A percentile compares a stretch with the other conserved stretches of the same genome.
These are phyloP conservation scores for Chirona hameri DNA, from an alignment of 2,888 invertebrate species.

Conservation along the genomic window DNA sequence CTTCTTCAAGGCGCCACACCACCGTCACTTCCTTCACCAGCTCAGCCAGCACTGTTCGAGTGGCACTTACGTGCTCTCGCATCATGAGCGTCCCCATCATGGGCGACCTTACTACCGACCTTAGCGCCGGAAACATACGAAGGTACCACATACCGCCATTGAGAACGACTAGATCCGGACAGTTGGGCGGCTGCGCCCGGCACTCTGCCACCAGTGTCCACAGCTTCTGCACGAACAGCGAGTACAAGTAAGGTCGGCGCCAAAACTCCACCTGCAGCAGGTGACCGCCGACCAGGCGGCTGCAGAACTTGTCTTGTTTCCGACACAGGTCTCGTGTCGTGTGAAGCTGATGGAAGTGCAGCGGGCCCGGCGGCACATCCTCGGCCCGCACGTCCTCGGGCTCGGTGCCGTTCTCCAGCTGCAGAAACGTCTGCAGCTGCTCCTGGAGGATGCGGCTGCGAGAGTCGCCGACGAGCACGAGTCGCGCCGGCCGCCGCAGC, in stretches of 20 bases:
- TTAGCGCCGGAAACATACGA: not conserved
- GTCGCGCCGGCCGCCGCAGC: not conserved
- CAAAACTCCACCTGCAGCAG: not conserved
- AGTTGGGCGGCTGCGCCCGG: not conserved
- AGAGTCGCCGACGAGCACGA: not conserved
- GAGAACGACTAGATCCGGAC: not conserved
- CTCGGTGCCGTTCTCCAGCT: not conserved
- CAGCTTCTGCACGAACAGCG: not conserved
- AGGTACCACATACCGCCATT: not conserved
- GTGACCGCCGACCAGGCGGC: not conserved
- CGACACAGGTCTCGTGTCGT: not conserved
- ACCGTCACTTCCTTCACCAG: not conserved
- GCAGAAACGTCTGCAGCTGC: not conserved
- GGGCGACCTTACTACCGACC: not conserved
- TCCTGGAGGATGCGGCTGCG: not conserved
- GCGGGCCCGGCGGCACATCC: not conserved
- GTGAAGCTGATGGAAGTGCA: not conserved
- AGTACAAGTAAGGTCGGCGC: not conserved
- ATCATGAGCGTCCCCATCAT: not conserved
- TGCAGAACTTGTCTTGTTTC: not conserved
- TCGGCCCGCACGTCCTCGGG: not conserved
- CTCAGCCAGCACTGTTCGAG: not conserved
- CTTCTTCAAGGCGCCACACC: not conserved
- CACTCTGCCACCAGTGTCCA: not conserved
- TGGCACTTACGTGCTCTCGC: not conserved